phyloP scores from a whole-genome alignment of 2,113 vertebrate genomes.

The chimpanzee (Pan troglodytes) region NHGRI_mPanTro3-v2.1_pri NC_072411.2:138660001-138660500 shows the following conservation, averaged over 20 bases:
- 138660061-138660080: not conserved
- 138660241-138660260: not conserved
- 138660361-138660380: accelerated
- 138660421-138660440: not conserved
- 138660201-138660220: slow-evolving; percentile 81
- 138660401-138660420: not conserved
- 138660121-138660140: not conserved
- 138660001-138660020: accelerated
- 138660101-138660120: not conserved
- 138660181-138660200: slow-evolving; percentile 87
- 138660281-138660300: accelerated
- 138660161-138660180: slow-evolving; percentile 92
- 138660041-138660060: not conserved
- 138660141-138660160: not conserved
- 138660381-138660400: slow-evolving; percentile 45
- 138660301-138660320: accelerated
- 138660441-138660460: not conserved
- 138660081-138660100: not conserved
- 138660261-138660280: accelerated
- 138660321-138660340: accelerated
- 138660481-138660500: not conserved
- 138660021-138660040: not conserved
- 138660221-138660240: slow-evolving; percentile 88
- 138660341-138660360: accelerated
- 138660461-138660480: not conserved